Base-by-base conservation (phyloP, 2,888 invertebrate species). In the Cerastoderma edule region DNA sequence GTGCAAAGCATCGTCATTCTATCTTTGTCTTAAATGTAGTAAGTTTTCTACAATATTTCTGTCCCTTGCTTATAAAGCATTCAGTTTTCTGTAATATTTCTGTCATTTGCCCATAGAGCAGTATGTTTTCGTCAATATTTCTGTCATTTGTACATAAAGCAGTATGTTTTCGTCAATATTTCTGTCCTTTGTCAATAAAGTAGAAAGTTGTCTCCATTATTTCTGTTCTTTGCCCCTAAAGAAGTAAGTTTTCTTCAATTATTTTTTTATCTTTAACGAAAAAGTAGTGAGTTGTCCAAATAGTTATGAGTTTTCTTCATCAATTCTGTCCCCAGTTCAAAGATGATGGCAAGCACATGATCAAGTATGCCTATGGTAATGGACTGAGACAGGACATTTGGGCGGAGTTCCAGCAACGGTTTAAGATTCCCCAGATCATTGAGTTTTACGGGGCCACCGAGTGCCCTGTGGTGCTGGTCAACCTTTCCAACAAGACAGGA, bases 371-470 rank as follows among this genome's bases (percentile, higher is more conserved):
- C 79, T 97, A 96, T 92, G 99, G 99, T 32, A 99, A 99, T 91
- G 99, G 99, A 0, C 93, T 99, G 68, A 94, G 98, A 68, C 96
- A 97, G 1, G 97, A 97, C 94, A 97, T 99, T 84, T 99, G 98
- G 98, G 94, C 94, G 2, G 96, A 96, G 84, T 98, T 99, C 90
- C 95, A 96, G 0, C 94, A 95, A 33, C 94, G 98, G 57, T 98
- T 98, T 89, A 95, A 95, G 69, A 96, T 99, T 78, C 94, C 95
- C 27, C 94, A 95, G 77, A 96, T 99, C 8, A 95, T 96, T 0
- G 99, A 99, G 93, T 97, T 99, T 93, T 99, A 99, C 91, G 98
- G 98, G 0, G 97, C 98, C 1, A 98, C 98, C 0, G 99, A 99
- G 94, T 98, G 98, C 85, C 99, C 99, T 90, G 96, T 98, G n/a